A percentile compares a stretch with the other conserved stretches of the same genome.
Evolutionary conservation across 1,140 invertebrate species (phyloP).

Genomic region (Pygmarrhopalites habei): DNA sequence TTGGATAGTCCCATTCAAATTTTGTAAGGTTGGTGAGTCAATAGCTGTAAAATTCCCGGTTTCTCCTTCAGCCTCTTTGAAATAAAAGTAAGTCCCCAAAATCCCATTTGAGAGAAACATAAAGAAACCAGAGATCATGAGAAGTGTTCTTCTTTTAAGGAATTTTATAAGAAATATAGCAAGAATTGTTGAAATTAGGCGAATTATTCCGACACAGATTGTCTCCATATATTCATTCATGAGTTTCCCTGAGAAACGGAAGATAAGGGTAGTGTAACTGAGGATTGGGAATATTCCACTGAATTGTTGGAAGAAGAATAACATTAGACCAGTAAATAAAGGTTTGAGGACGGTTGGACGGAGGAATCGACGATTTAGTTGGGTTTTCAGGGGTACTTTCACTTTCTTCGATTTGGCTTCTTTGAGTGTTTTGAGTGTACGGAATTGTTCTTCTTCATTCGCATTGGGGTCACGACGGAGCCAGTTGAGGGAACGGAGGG

Average conservation of each 20-base stretch:
- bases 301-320: conserved; percentile 71
- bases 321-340: conserved; percentile 55
- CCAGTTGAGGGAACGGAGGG: conserved; percentile 43
- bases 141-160: conserved; percentile 41
- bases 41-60: neutral
- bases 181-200: conserved; percentile 37
- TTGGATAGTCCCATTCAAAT: conserved; percentile 3
- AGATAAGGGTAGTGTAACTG: conserved; percentile 64
- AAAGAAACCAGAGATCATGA: conserved; percentile 38
- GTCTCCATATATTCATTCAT: conserved; percentile 39
- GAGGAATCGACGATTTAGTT: conserved; percentile 43
- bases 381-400: conserved; percentile 41
- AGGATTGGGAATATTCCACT: conserved; percentile 67
- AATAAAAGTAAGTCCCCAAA: conserved; percentile 40
- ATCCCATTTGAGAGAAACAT: conserved; percentile 35
- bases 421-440: conserved; percentile 49
- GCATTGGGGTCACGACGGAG: conserved; percentile 45
- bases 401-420: conserved; percentile 41
- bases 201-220: conserved; percentile 36
- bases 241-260: conserved; percentile 39
- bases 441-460: conserved; percentile 44
- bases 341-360: conserved; percentile 54
- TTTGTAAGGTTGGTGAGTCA: neutral
- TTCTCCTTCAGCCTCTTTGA: conserved; percentile 17
- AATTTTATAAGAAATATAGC: conserved; percentile 45